Evolutionary conservation across 2,797 vertebrate species (phyloP), one percentile per base, ranked within the genome.

Genomic region (Paratrypauchen microcephalus): DNA sequence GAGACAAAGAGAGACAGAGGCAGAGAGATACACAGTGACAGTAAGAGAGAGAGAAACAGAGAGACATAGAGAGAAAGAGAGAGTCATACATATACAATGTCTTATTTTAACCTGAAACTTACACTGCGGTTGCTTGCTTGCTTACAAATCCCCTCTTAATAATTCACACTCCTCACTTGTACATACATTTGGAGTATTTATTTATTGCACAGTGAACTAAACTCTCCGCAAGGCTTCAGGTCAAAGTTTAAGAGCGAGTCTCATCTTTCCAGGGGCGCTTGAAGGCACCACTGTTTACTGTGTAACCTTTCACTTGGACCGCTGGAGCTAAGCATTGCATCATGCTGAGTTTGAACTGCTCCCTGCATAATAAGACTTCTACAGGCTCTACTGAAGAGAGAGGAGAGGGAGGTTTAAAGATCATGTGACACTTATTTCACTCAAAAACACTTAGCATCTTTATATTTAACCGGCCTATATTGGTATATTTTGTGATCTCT

Each of bases 221-320:
- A 41, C 12, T 36, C n/a, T 23, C 32, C 11, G 12, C 36, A 36
- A 41, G 60, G 13, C n/a, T 23, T 23, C 36, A 62, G 60, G 45
- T 62, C 60, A 62, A 62, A 62, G 60, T 62, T 62, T 62, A 62
- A 62, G 41, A 62, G 60, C 36, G 12, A 41, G 36, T 21, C 12
- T 62, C 5, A 13, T 62, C 36, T 62, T 41, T 62, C 60, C 39
- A 12, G 60, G 12, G 12, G 60, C 12, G 60, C 36, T 62, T 8
- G 60, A 62, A 62, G 60, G 39, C 60, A 62, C 2, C 32, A 4
- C 36, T 62, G 60, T 62, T 62, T 62, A 62, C 60, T 45, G 60
- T 6, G 60, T 62, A 45, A 62, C 60, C 60, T 62, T 62, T 62
- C 32, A 36, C 60, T 36, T 23, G 5, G 60, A 12, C 58, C 21